A percentile compares a stretch with the other conserved stretches of the same genome.
These are phyloP conservation scores for Temnothorax unifasciatus DNA, from an alignment of 2,888 invertebrate genomes.

Conservation along the genomic window DNA sequence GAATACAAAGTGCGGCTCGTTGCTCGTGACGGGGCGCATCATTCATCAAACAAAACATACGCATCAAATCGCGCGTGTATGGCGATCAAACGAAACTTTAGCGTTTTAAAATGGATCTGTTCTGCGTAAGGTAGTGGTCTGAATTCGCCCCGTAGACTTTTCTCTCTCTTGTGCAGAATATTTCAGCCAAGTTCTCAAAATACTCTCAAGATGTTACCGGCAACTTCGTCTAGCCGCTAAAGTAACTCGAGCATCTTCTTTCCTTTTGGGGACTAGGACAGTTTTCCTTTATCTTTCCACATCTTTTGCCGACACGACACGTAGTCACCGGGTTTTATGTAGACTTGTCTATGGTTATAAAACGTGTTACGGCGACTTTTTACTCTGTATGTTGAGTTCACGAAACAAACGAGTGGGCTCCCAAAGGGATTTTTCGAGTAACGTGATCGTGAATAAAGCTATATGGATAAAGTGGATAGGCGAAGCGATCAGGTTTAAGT, in stretches of 20 bases:
- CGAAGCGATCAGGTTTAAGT: not conserved
- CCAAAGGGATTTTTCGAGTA: not conserved
- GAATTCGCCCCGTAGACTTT: slow-evolving; percentile 12
- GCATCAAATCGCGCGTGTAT: slow-evolving; percentile 5
- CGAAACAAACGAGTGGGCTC: not conserved
- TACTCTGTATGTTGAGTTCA: not conserved
- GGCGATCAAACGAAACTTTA: slow-evolving; percentile 15
- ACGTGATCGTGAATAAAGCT: not conserved
- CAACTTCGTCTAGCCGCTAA: slow-evolving; percentile 25
- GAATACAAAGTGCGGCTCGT: not conserved
- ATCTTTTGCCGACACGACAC: slow-evolving; percentile 55
- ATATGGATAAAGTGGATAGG: not conserved
- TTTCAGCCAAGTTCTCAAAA: slow-evolving; percentile 23
- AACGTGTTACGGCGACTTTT: slow-evolving; percentile 8
- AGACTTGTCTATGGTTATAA: slow-evolving; percentile 3
- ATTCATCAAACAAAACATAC: not conserved
- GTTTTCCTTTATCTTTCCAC: slow-evolving; percentile 24
- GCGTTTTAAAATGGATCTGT: slow-evolving; percentile 18
- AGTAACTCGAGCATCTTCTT: slow-evolving; percentile 44
- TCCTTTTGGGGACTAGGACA: slow-evolving; percentile 5
- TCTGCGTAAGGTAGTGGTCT: not conserved
- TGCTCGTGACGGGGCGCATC: not conserved
- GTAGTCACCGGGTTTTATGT: slow-evolving; percentile 40
- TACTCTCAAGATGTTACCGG: slow-evolving; percentile 39
- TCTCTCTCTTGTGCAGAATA: slow-evolving; percentile 10